A percentile compares a stretch with the other conserved stretches of the same genome.
Conservation (phyloP, 2,888 invertebrate species). For the Mesorhabditis spiculigera region DNA sequence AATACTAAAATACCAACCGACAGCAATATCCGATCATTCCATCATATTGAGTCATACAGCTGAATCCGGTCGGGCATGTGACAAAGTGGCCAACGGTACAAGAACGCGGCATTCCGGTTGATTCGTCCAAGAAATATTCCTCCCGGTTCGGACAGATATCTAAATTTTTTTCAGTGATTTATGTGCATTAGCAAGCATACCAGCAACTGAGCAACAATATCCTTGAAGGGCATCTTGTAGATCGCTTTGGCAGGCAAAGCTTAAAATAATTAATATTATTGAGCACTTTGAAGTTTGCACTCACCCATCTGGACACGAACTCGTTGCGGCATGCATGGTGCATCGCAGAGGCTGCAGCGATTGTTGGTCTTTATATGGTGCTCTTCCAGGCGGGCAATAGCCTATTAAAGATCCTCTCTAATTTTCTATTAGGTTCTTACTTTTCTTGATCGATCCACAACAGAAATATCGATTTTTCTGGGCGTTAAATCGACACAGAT, state of each 20-base stretch:
- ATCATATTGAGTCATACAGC: slow-evolving; percentile 36
- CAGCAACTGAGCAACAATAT: slow-evolving; percentile 40
- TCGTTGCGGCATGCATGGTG: slow-evolving; percentile 41
- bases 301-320: slow-evolving; percentile 38
- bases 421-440: slow-evolving; percentile 8
- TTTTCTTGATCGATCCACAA: slow-evolving; percentile 36
- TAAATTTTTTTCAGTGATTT: slow-evolving; percentile 10
- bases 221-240: slow-evolving; percentile 43
- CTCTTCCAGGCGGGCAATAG: slow-evolving; percentile 41
- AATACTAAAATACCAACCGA: slow-evolving; percentile 13
- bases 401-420: slow-evolving; percentile 15
- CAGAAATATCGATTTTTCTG: slow-evolving; percentile 45
- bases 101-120: slow-evolving; percentile 39
- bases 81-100: slow-evolving; percentile 44
- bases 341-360: slow-evolving; percentile 38
- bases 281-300: not conserved
- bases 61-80: slow-evolving; percentile 39
- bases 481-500: slow-evolving; percentile 44
- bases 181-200: slow-evolving; percentile 9
- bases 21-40: slow-evolving; percentile 41
- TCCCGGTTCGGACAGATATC: slow-evolving; percentile 46
- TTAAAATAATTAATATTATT: not conserved
- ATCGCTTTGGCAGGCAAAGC: slow-evolving; percentile 37
- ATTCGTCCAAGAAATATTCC: slow-evolving; percentile 42
- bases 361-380: slow-evolving; percentile 38